Conservation (phyloP, 2,113 vertebrate genomes). For the Sebastes schlegelii region DNA sequence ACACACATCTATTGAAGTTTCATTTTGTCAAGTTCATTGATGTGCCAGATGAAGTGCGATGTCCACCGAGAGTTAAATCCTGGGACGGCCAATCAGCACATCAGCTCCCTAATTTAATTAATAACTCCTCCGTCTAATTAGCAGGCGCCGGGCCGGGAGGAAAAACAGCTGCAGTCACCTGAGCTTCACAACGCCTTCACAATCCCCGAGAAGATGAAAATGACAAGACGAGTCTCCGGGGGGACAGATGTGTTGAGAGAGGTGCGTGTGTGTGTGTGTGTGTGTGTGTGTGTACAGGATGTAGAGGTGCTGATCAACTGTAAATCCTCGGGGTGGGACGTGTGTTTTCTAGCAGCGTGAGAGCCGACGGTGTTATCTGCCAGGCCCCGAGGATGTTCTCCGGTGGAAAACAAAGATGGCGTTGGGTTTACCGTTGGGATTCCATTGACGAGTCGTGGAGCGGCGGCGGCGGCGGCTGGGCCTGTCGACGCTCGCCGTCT, state of each 20-base stretch:
- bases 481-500: conserved; percentile 55
- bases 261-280: neutral
- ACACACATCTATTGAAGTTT: neutral
- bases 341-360: conserved; percentile 42
- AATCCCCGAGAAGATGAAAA: conserved; percentile 45
- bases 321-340: conserved; percentile 48
- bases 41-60: conserved; percentile 64
- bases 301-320: conserved; percentile 60
- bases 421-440: conserved; percentile 36
- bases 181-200: conserved; percentile 43
- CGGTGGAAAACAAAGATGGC: neutral
- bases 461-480: neutral
- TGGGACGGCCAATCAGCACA: conserved; percentile 56
- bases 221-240: conserved; percentile 46
- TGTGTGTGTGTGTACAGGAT: conserved; percentile 13
- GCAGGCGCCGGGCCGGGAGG: conserved; percentile 50
- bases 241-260: conserved; percentile 15
- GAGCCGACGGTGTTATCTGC: conserved; percentile 12
- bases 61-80: conserved; percentile 58
- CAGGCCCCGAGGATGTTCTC: neutral
- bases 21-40: conserved; percentile 60
- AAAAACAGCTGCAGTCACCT: conserved; percentile 75
- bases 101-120: conserved; percentile 77
- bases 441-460: conserved; percentile 46
- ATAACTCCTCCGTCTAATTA: conserved; percentile 80